Evolutionary conservation across 92 coral and sea anemone species (phyloP).

Genomic region (Umimayanthus kanabou): DNA sequence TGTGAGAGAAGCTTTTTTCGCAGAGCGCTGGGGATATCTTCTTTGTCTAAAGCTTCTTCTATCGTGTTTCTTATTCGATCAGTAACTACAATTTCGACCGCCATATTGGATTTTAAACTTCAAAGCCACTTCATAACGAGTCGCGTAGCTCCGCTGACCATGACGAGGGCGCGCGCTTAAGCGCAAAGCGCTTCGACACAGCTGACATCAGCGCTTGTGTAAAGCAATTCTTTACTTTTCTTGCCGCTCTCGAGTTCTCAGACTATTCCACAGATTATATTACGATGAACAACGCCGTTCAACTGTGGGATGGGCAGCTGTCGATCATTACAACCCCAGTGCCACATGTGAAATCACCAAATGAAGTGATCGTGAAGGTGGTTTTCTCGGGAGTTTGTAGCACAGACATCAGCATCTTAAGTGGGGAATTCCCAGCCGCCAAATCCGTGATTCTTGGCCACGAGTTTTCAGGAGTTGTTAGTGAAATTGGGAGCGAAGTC

Average conservation of each 20-base stretch:
- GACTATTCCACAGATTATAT: not conserved
- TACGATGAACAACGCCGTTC: conserved; percentile 89
- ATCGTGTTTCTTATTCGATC: conserved; percentile 65
- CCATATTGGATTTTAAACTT: conserved; percentile 60
- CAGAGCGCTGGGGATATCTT: conserved; percentile 41
- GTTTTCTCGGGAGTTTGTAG: conserved; percentile 91
- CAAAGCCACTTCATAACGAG: not conserved
- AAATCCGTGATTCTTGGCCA: conserved; percentile 93
- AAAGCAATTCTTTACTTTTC: not conserved
- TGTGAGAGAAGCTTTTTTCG: not conserved
- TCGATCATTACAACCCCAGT: conserved; percentile 87
- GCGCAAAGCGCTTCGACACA: too few species aligned
- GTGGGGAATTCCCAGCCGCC: conserved; percentile 84
- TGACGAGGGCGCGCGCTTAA: not conserved
- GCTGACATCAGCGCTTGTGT: not conserved
- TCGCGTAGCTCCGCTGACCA: not conserved
- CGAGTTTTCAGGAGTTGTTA: conserved; percentile 94
- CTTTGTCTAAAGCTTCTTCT: conserved; percentile 46
- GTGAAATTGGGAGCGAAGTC: conserved; percentile 89
- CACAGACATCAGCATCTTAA: conserved; percentile 73
- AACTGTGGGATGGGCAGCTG: conserved; percentile 91
- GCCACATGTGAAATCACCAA: conserved; percentile 83
- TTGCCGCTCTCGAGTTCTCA: not conserved
- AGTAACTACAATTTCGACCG: conserved; percentile 75
- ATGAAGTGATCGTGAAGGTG: conserved; percentile 90